Base-by-base conservation (phyloP, 2,113 vertebrate species). In the Neodontobutis hainanensis region DNA sequence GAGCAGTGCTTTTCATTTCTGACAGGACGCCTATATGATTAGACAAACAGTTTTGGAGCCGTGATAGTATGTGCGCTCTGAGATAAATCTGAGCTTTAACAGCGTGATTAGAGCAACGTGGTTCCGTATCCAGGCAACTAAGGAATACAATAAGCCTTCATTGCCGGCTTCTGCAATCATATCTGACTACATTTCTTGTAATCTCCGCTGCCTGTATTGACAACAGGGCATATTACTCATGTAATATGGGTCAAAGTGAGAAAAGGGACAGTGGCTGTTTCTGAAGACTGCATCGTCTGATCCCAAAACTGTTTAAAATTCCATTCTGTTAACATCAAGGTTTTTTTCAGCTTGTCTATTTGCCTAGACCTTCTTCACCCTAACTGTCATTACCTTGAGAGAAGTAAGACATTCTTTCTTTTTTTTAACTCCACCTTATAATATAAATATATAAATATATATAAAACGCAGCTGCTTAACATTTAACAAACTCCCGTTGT, bases 41-140 rank as follows among this genome's bases (percentile, higher is more conserved):
- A 55, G 8, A 34, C 11, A 67, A 19, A 80, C 73, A 66, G 60
- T 65, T 53, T 70, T 52, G 47, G 60, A 51, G 70, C 10, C 5
- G 9, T 19, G 42, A 14, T 7, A 10, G 15, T 36, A 67, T 64
- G 12, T 27, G 65, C 15, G 35, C 58, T 67, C 62, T 15, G 61
- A 53, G 49, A 87, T 68, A 61, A 77, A 73, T 66, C 14, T 46
- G 36, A 27, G 43, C 62, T 67, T 78, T 66, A 74, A 77, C 35
- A 65, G 51, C 19, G 7, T 49, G 59, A 87, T 80, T 74, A 47
- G 45, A 73, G 72, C 56, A 36, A 59, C 32, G 0, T 50, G 10
- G 57, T 40, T 11, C 40, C 50, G 85, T 88, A 86, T 76, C 87
- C 36, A 84, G 45, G 86, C 83, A 87, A 88, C 84, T 16, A 83